These are phyloP conservation scores for Apoda limacodes DNA, from an alignment of 2,888 invertebrate species.

Conservation along the genomic window DNA sequence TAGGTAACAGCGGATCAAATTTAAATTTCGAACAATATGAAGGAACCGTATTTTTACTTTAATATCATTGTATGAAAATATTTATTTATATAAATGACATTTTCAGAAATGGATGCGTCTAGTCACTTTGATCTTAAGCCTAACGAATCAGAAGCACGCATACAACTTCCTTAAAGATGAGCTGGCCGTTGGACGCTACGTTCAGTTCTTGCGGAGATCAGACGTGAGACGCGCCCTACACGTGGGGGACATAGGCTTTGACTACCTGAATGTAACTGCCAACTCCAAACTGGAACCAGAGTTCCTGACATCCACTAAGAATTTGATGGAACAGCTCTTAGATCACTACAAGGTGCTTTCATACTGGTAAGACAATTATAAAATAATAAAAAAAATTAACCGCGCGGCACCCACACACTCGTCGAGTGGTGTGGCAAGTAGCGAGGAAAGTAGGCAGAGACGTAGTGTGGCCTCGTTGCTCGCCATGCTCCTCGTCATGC, in stretches of 20 bases:
- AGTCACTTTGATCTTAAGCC: slow-evolving; percentile 28
- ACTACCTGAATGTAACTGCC: slow-evolving; percentile 42
- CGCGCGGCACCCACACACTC: not conserved
- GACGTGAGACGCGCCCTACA: slow-evolving; percentile 46
- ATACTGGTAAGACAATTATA: slow-evolving; percentile 32
- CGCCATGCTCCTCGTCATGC: no score
- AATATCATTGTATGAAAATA: no score
- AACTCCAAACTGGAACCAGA: slow-evolving; percentile 37
- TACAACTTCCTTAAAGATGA: slow-evolving; percentile 53
- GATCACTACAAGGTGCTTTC: slow-evolving; percentile 44
- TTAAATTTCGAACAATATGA: no score
- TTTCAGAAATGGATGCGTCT: slow-evolving; percentile 47
- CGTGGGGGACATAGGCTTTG: slow-evolving; percentile 40
- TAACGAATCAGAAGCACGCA: slow-evolving; percentile 42
- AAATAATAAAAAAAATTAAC: not conserved
- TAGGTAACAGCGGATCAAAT: no score
- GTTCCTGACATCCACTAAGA: slow-evolving; percentile 41
- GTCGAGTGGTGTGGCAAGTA: not conserved
- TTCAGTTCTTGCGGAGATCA: slow-evolving; percentile 26
- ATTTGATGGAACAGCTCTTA: slow-evolving; percentile 38
- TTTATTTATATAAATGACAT: not conserved
- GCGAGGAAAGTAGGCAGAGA: not conserved
- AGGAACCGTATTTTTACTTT: no score
- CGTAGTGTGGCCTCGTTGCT: no score
- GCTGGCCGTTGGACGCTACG: slow-evolving; percentile 29